Evolutionary conservation across 2,888 invertebrate species (phyloP).

Genomic region (Cheilosia pagana): DNA sequence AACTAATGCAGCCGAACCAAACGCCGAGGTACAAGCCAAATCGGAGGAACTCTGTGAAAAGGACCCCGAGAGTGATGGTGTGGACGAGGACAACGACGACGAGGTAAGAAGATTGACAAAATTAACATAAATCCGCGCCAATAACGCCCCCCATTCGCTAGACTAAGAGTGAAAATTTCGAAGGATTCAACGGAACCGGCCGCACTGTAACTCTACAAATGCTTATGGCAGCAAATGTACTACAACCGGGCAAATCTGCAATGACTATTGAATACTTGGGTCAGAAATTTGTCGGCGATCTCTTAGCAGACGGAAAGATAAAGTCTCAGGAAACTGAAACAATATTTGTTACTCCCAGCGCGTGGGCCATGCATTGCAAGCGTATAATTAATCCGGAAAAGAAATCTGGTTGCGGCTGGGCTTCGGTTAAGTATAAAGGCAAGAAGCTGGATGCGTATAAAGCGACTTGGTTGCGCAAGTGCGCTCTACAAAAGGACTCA

Average conservation of each 20-base stretch:
- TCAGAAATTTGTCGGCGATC: conserved; percentile 94
- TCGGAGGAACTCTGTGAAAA: conserved; percentile 81
- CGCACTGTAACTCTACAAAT: conserved; percentile 93
- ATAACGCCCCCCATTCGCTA: conserved; percentile 40
- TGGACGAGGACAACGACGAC: conserved; percentile 86
- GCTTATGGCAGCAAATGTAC: conserved; percentile 92
- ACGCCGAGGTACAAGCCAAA: conserved; percentile 47
- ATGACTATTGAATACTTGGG: conserved; percentile 97
- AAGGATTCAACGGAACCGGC: conserved; percentile 84
- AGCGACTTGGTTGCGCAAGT: conserved; percentile 91
- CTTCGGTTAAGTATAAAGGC: conserved; percentile 94
- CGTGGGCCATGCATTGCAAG: conserved; percentile 97
- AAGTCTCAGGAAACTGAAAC: conserved; percentile 94
- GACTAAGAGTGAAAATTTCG: conserved; percentile 81
- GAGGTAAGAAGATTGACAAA: conserved; percentile 79
- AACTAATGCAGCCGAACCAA: conserved; percentile 33
- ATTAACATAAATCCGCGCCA: conserved; percentile 46
- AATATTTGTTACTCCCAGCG: conserved; percentile 94
- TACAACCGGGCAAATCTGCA: conserved; percentile 91
- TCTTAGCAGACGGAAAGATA: conserved; percentile 93
- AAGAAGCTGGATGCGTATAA: conserved; percentile 95
- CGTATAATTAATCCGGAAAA: conserved; percentile 95
- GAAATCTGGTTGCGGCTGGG: conserved; percentile 97
- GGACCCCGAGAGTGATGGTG: conserved; percentile 85
- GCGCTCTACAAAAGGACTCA: conserved; percentile 85